Percentiles rank a stretch among this genome's conserved stretches.
Evolutionary conservation across 2,113 vertebrate species (phyloP).

Genomic region (Gymnogyps californianus): DNA sequence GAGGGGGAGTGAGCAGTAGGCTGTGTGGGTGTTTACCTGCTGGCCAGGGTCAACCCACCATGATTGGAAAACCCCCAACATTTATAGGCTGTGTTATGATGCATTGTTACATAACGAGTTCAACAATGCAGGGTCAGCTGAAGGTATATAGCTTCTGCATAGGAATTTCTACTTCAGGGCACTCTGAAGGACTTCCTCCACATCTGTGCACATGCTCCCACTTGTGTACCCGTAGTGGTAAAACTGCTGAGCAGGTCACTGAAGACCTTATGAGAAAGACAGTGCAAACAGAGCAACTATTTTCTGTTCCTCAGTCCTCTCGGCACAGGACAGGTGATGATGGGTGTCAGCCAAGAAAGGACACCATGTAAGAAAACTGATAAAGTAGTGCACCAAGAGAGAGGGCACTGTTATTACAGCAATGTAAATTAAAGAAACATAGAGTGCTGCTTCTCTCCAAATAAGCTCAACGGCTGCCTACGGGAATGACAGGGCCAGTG

Average conservation of each 20-base stretch:
- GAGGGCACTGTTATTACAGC: no score
- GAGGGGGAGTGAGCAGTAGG: background rate
- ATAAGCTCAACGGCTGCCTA: rapidly evolving
- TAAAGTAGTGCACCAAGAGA: background rate
- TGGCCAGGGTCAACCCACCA: background rate
- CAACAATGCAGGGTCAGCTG: background rate
- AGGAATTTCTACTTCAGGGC: background rate
- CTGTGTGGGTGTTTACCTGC: background rate
- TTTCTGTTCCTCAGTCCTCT: background rate
- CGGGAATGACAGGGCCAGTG: rapidly evolving
- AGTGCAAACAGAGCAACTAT: background rate
- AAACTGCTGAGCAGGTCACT: background rate
- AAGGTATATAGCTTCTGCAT: background rate
- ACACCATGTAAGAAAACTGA: rapidly evolving
- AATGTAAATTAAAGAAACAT: rapidly evolving
- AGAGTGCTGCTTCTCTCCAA: background rate
- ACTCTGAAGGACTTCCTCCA: background rate
- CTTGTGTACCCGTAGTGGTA: rapidly evolving
- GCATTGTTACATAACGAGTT: background rate
- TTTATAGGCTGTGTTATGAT: background rate
- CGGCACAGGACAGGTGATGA: rapidly evolving
- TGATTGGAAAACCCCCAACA: rapidly evolving
- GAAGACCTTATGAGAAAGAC: background rate
- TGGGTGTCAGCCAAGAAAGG: rapidly evolving
- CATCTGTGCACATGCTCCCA: background rate